Conservation (phyloP, 2,888 invertebrate genomes). For the Lathronympha strigana region DNA sequence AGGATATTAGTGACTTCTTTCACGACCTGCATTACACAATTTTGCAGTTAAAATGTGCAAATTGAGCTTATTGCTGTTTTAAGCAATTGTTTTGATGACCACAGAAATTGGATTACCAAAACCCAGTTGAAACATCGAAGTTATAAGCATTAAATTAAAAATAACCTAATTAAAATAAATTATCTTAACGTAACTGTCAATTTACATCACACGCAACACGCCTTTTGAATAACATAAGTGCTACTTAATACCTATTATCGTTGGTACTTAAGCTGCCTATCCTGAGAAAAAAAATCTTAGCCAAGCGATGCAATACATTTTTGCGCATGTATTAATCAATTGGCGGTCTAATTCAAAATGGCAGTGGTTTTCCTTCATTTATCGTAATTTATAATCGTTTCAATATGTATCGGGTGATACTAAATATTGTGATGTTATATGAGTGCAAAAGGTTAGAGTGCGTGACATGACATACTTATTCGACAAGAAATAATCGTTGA, state of each 20-base stretch:
- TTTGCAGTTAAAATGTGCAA: slow-evolving; percentile 2
- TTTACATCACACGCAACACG: slow-evolving; percentile 36
- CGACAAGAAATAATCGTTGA: slow-evolving; percentile 16
- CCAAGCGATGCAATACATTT: neutral
- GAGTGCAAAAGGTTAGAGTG: slow-evolving; percentile 5
- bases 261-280: neutral
- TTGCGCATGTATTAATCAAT: neutral
- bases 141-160: slow-evolving; percentile 26
- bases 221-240: slow-evolving; percentile 34
- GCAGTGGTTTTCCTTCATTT: neutral
- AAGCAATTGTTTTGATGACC: slow-evolving; percentile 66
- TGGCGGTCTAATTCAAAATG: slow-evolving; percentile 6
- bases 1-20: neutral
- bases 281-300: neutral
- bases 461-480: slow-evolving; percentile 1
- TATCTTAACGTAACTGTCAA: slow-evolving; percentile 21
- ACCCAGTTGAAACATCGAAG: slow-evolving; percentile 61
- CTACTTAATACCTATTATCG: neutral
- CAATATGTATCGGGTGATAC: neutral
- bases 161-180: slow-evolving; percentile 15
- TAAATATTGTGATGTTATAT: neutral
- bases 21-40: neutral
- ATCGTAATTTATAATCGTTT: neutral
- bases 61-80: slow-evolving; percentile 69
- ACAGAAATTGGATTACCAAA: slow-evolving; percentile 68